Evolutionary conservation across 2,888 invertebrate species (phyloP).

Genomic region (Diaprepes abbreviatus): DNA sequence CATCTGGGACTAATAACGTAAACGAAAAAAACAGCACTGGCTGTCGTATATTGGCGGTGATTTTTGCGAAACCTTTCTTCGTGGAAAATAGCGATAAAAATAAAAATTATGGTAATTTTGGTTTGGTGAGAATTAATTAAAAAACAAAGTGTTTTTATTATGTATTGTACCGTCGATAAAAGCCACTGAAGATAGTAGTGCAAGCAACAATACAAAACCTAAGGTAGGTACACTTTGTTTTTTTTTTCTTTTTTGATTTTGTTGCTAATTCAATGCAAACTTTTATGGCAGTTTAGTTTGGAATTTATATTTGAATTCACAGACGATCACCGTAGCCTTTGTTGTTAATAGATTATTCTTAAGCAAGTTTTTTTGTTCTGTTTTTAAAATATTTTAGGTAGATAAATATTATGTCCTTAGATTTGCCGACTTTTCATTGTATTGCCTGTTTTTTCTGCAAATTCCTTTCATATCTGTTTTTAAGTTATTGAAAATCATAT

Average conservation of each 20-base stretch:
- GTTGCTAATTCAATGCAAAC: background rate
- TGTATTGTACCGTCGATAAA: slow-evolving; percentile 84
- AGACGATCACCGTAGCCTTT: background rate
- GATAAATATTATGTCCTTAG: background rate
- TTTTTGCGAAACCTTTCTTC: slow-evolving; percentile 57
- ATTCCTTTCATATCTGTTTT: too few relatives aligned
- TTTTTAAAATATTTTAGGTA: background rate
- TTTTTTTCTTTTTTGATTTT: slow-evolving; percentile 35
- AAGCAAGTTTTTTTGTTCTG: background rate
- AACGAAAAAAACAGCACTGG: slow-evolving; percentile 66
- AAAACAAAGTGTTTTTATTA: slow-evolving; percentile 64
- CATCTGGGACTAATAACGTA: slow-evolving; percentile 61
- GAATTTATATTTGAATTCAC: background rate
- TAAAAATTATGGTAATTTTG: slow-evolving; percentile 70
- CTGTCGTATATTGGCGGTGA: slow-evolving; percentile 64
- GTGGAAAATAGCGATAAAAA: slow-evolving; percentile 52
- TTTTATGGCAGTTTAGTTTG: slow-evolving; percentile 4
- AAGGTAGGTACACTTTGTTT: slow-evolving; percentile 77
- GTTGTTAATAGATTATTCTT: background rate
- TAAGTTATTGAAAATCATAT: too few relatives aligned
- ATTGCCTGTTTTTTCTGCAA: too few relatives aligned
- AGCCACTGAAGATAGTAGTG: slow-evolving; percentile 75
- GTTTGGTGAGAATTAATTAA: slow-evolving; percentile 73
- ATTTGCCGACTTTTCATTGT: too few relatives aligned
- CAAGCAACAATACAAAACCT: slow-evolving; percentile 79